A percentile compares a stretch with the other conserved stretches of the same genome.
Evolutionary conservation across 2,113 vertebrate genomes (phyloP).

Genomic region (Promerops cafer): DNA sequence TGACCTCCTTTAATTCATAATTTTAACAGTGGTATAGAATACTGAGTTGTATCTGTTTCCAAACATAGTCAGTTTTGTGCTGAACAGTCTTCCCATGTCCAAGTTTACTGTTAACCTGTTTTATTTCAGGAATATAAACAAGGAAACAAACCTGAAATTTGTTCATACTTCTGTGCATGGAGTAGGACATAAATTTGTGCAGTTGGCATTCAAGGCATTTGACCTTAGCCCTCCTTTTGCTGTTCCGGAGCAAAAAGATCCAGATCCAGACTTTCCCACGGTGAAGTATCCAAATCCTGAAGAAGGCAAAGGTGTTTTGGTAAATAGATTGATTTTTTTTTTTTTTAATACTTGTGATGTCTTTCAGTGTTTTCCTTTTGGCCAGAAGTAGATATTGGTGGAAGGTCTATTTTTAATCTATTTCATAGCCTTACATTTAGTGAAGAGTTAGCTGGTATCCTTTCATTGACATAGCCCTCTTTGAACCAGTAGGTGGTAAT

Average conservation of each 20-base stretch:
- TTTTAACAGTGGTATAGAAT: neutral
- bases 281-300: constrained; percentile 97
- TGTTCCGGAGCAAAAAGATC: constrained; percentile 91
- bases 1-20: neutral
- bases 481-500: neutral
- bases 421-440: neutral
- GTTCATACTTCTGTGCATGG: constrained; percentile 97
- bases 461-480: neutral
- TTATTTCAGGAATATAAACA: constrained; percentile 84
- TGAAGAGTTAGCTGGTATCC: neutral
- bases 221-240: constrained; percentile 87
- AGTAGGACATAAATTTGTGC: constrained; percentile 90
- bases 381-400: neutral
- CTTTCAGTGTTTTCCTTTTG: neutral
- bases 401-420: neutral
- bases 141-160: constrained; percentile 82
- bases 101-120: neutral
- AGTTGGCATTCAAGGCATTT: constrained; percentile 88
- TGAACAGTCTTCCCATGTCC: neutral
- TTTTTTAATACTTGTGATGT: neutral
- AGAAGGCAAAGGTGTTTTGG: constrained; percentile 95
- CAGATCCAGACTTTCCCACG: constrained; percentile 93
- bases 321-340: constrained; percentile 59
- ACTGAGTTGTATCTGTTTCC: neutral
- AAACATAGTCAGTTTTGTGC: neutral